Evolutionary conservation across 2,113 vertebrate species (phyloP), one percentile per base, ranked within the genome.

Genomic region (Trematomus loennbergii): DNA sequence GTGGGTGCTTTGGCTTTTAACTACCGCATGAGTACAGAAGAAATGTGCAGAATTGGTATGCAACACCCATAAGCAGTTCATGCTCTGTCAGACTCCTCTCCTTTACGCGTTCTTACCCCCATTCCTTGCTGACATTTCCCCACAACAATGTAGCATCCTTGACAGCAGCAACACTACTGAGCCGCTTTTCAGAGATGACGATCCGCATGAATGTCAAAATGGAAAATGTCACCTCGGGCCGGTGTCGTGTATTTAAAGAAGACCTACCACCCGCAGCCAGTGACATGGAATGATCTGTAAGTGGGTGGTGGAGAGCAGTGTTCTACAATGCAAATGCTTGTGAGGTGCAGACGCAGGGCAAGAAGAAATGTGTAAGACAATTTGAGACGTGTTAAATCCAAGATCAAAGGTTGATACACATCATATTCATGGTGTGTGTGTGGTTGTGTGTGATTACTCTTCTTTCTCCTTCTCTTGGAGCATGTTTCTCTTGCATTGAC

Each of bases 121-220:
- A 2, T 53, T 16, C 13, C 12, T 84, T 55, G 75, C 83, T 83
- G 86, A 78, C 77, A 76, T 86, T 59, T 67, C 29, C 58, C 73
- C 53, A 78, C 64, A 84, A 81, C 63, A 89, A 79, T 54, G 74
- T 67, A 57, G 52, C 67, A 22, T 75, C 29, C 9, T 59, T 68
- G 65, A 84, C 33, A 59, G 73, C 63, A 61, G 55, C 29, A 17
- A n/a, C 16, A 15, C 68, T 16, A 53, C 73, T 15, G 11, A 85
- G 60, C 5, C 18, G n/a, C 48, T 83, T 87, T 85, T 66, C 67
- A 72, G 64, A 73, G 43, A 91, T 72, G 75, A 81, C 22, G 9
- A 83, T 67, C 29, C 0, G 9, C 62, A 61, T 81, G 74, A 83
- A 88, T 77, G 75, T 91, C 85, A 87, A 72, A 92, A 87, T 83